Conservation (phyloP, 2,113 vertebrate genomes). For the Seriola dumerili region DNA sequence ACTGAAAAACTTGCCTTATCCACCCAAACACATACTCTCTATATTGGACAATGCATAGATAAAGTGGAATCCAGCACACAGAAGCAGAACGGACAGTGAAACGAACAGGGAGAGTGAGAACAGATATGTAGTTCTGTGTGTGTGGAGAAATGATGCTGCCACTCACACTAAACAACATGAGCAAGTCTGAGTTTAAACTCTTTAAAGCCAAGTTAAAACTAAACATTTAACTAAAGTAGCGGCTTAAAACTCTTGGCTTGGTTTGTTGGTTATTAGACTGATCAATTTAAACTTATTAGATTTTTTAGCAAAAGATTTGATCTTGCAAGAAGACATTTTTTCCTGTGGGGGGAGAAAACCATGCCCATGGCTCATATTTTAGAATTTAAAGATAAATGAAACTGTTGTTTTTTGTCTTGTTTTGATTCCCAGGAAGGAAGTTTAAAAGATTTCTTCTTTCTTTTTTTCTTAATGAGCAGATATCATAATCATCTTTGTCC, state of each 20-base stretch:
- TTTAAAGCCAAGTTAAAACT: neutral
- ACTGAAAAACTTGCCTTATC: conserved; percentile 55
- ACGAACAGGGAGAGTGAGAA: neutral
- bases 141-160: neutral
- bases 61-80: neutral
- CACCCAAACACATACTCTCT: conserved; percentile 22
- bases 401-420: neutral
- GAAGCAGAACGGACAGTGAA: neutral
- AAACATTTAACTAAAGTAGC: too few species aligned
- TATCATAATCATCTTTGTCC: conserved; percentile 32
- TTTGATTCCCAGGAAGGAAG: neutral
- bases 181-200: neutral
- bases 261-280: neutral
- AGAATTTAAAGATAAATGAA: neutral
- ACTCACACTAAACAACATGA: neutral
- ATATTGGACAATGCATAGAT: conserved; percentile 53
- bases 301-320: fast-evolving
- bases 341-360: too few species aligned
- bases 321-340: too few species aligned
- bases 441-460: neutral
- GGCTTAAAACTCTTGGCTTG: too few species aligned
- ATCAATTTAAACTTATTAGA: neutral
- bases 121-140: neutral
- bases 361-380: neutral
- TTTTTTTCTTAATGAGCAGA: conserved; percentile 35